Base-by-base conservation (phyloP, 2,888 invertebrate genomes). In the Eupithecia centaureata region DNA sequence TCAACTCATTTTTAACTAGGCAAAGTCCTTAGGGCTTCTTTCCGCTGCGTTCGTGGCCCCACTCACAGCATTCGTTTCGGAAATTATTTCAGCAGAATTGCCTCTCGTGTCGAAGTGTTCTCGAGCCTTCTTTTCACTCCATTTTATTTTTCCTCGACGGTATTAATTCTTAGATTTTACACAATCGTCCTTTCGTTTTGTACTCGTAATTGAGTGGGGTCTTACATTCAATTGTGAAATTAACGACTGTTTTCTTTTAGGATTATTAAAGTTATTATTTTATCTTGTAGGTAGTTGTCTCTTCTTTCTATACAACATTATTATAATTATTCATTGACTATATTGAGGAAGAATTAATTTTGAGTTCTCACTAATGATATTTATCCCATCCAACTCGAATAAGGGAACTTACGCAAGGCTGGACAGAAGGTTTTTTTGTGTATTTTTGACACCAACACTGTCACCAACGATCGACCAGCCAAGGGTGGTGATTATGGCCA, bases 21-120 rank as follows among this genome's bases (percentile, higher is more conserved):
- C 3, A 10, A 54, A 8, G 5, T 18, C 8, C 28, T n/a, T 0
- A 10, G 15, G 4, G n/a, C 8, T 7, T 28, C 15, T n/a, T 5
- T 30, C 30, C 28, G 32, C 32, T 18, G 10, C 1, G 72, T 71
- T 71, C 25, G 18, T 66, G 65, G 81, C 76, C 76, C 62, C 70
- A 33, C 67, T 58, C 70, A 73, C 76, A 79, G 84, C 82, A 86
- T 86, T 86, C 82, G 75, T 78, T 83, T 82, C 78, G 81, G 84
- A 86, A 87, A 86, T 86, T 82, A 88, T 88, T 86, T 86, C 79
- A 86, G 82, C 81, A 78, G 79, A 78, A 87, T 86, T 86, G 85
- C 86, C 88, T 82, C 87, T 87, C 75, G 81, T 75, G 78, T 73
- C 79, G 73, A 72, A 84, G 86, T 77, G 77, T 79, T 79, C 78